Conservation (phyloP, 2,888 invertebrate genomes). For the Cryptocephalus primarius region DNA sequence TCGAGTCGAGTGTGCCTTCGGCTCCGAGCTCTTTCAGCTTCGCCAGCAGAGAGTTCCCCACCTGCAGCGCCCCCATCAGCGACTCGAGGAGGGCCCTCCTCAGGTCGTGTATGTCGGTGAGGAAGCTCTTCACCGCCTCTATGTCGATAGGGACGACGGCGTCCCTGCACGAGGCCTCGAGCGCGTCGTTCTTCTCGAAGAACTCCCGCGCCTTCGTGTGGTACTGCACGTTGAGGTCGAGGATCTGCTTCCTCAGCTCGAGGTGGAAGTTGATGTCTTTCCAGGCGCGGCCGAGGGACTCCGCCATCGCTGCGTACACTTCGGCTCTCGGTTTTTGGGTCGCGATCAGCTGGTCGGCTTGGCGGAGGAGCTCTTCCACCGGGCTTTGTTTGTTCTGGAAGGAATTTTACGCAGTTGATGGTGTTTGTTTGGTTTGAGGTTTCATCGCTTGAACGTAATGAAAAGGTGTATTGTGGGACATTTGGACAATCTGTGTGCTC, state of each 20-base stretch:
- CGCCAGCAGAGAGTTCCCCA: conserved; percentile 65
- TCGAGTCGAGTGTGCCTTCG: conserved; percentile 64
- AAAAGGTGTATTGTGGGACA: too few relatives aligned
- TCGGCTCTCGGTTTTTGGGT: conserved; percentile 64
- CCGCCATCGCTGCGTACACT: conserved; percentile 83
- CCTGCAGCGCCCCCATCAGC: conserved; percentile 69
- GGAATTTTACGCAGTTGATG: background rate
- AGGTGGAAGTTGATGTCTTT: conserved; percentile 70
- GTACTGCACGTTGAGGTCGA: conserved; percentile 69
- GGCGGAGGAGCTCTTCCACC: conserved; percentile 73
- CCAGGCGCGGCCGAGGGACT: conserved; percentile 66
- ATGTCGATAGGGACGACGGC: conserved; percentile 60
- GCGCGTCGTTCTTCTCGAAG: conserved; percentile 52
- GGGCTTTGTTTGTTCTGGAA: conserved; percentile 75
- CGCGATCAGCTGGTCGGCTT: conserved; percentile 76
- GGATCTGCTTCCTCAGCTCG: conserved; percentile 62
- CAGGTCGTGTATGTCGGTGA: conserved; percentile 61
- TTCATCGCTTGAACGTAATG: too few relatives aligned
- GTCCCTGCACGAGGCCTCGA: conserved; percentile 59
- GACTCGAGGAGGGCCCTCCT: conserved; percentile 62
- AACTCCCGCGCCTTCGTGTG: conserved; percentile 62
- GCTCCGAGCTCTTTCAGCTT: conserved; percentile 62
- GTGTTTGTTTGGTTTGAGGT: too few relatives aligned
- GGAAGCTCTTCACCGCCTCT: conserved; percentile 56
- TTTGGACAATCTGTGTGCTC: too few relatives aligned